These are phyloP conservation scores for Gastracanthus pulcherrimus DNA, from an alignment of 2,888 invertebrate genomes.

Conservation along the genomic window DNA sequence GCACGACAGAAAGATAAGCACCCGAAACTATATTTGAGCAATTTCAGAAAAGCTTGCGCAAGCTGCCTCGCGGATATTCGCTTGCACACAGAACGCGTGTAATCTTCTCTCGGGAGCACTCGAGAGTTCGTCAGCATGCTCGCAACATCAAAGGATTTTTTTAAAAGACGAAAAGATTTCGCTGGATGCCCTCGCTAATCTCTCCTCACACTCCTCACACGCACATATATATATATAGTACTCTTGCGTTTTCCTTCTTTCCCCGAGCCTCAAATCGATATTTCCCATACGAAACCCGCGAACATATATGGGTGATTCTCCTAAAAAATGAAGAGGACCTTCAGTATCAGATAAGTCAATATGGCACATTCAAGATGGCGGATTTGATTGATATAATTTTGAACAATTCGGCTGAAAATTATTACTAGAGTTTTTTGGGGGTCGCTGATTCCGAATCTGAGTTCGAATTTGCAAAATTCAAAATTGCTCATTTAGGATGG, in stretches of 20 bases:
- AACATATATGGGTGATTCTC: no score
- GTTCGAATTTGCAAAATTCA: no score
- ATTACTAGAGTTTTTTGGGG: no score
- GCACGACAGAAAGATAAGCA: neutral
- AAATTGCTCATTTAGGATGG: no score
- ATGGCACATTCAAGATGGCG: no score
- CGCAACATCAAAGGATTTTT: slow-evolving; percentile 38
- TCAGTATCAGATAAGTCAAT: no score
- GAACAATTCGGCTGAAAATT: no score
- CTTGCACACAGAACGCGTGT: neutral
- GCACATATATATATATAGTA: no score
- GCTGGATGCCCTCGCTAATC: neutral
- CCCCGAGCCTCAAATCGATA: no score
- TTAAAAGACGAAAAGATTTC: slow-evolving; percentile 15
- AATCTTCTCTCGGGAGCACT: slow-evolving; percentile 27
- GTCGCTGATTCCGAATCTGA: no score
- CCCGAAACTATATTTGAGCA: neutral
- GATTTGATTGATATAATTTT: no score
- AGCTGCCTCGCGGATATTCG: neutral
- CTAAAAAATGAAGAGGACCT: no score
- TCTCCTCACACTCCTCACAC: neutral
- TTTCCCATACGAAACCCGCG: neutral
- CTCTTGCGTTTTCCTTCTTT: neutral
- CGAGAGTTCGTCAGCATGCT: neutral
- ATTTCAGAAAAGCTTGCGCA: slow-evolving; percentile 27